Percentiles rank a stretch among this genome's conserved stretches.
Conservation (phyloP, 2,797 vertebrate species). For the Benthosema pterotum region DNA sequence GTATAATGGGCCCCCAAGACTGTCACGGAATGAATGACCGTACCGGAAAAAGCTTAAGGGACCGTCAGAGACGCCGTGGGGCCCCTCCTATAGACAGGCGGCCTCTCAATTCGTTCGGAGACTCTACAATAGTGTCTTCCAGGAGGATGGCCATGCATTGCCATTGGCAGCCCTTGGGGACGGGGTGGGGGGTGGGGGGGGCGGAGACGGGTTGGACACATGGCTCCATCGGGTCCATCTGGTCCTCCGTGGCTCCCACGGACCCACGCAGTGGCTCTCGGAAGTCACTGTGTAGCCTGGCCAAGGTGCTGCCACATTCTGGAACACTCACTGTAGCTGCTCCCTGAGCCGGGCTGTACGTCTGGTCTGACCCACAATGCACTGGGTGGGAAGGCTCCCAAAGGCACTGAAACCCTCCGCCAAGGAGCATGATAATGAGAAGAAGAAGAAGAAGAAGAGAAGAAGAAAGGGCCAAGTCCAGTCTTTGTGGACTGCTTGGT, state of each 20-base stretch:
- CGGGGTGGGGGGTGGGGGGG: constrained; percentile 4
- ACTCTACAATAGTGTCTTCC: constrained; percentile 17
- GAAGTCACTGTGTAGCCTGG: constrained; percentile 32
- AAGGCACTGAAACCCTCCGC: constrained; percentile 39
- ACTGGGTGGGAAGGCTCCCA: constrained; percentile 42
- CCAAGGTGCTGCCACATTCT: constrained; percentile 47
- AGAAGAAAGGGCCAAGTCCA: too few species aligned
- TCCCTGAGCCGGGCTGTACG: constrained; percentile 49
- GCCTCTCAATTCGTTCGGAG: constrained; percentile 36
- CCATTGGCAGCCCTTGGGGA: constrained; percentile 26
- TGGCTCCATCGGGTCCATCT: constrained; percentile 58
- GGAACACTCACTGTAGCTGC: constrained; percentile 50
- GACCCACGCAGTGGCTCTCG: constrained; percentile 21
- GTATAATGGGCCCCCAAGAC: constrained; percentile 25
- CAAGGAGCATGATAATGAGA: constrained; percentile 5
- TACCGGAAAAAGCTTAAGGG: constrained; percentile 33
- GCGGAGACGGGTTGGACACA: constrained; percentile 31
- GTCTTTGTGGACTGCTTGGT: too few species aligned
- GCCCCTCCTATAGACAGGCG: constrained; percentile 43
- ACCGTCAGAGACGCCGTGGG: constrained; percentile 44
- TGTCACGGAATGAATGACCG: constrained; percentile 38
- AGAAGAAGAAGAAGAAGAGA: too few species aligned
- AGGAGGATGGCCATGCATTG: too few species aligned
- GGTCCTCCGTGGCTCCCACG: constrained; percentile 38
- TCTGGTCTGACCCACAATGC: constrained; percentile 70